Evolutionary conservation across 2,888 invertebrate species (phyloP), one percentile per base, ranked within the genome.

Genomic region (Artemia sp.): DNA sequence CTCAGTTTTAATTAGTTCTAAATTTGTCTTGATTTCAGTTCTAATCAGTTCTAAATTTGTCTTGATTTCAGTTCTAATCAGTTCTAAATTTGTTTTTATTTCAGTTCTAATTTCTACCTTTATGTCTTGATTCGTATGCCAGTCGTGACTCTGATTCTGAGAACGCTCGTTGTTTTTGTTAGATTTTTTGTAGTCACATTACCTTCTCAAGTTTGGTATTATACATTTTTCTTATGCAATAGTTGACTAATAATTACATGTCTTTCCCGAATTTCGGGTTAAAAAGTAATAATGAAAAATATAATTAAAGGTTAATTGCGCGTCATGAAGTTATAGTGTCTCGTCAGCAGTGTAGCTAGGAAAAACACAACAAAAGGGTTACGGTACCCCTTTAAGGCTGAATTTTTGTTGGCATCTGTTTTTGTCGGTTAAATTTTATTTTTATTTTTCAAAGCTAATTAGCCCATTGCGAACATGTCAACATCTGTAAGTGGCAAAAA

Each of bases 21-120:
- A 64, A 53, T 12, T 53, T 12, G 53, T 53, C 12, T 53, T 1
- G 12, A 53, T 12, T 12, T 12, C 66, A 66, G 38, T 12, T 24
- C 12, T 66, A 24, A 66, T 24, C 11, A n/a, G n/a, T n/a, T n/a
- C 52, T 81, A 73, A 64, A 53, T 12, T 53, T 12, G 53, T 53
- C 12, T 53, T 1, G 12, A 53, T 12, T 12, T 12, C 66, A 66
- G 38, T 12, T 24, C 12, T 66, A 24, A 66, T 24, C 11, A n/a
- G n/a, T n/a, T n/a, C n/a, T n/a, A n/a, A n/a, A n/a, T n/a, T n/a
- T n/a, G n/a, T n/a, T n/a, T n/a, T n/a, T n/a, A n/a, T n/a, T n/a
- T n/a, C n/a, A n/a, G n/a, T n/a, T n/a, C 19, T 19, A 19, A 19
- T 1, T 19, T 1, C 19, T n/a, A 19, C 19, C 19, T 19, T 19